Conservation (phyloP, 2,888 invertebrate species). For the Malthinus seriepunctatus region DNA sequence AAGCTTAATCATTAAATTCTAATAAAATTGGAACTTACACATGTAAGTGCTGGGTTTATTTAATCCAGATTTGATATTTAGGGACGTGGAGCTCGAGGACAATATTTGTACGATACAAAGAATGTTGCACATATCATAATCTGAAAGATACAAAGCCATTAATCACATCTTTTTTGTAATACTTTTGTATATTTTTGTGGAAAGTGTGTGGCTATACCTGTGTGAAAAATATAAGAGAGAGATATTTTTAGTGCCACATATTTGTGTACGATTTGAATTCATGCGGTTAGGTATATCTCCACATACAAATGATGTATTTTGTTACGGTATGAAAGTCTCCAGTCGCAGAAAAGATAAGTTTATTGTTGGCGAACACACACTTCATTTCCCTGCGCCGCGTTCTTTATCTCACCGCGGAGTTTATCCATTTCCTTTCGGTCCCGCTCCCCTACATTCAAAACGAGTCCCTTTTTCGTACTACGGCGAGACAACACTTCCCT, state of each 20-base stretch:
- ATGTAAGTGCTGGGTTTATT: too few relatives aligned
- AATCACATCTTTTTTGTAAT: slow-evolving; percentile 40
- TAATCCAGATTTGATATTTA: too few relatives aligned
- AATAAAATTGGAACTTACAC: too few relatives aligned
- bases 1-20: too few relatives aligned
- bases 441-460: slow-evolving; percentile 38
- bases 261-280: slow-evolving; percentile 48
- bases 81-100: too few relatives aligned
- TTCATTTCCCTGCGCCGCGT: slow-evolving; percentile 52
- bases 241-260: slow-evolving; percentile 36
- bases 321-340: slow-evolving; percentile 49
- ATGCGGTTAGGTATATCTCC: slow-evolving; percentile 51
- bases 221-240: slow-evolving; percentile 25
- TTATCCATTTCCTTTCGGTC: slow-evolving; percentile 53
- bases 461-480: slow-evolving; percentile 23
- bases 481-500: slow-evolving; percentile 45
- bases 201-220: slow-evolving; percentile 39
- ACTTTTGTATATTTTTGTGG: slow-evolving; percentile 34
- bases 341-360: slow-evolving; percentile 54
- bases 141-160: slow-evolving; percentile 38
- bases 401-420: slow-evolving; percentile 54
- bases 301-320: slow-evolving; percentile 55
- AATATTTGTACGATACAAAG: too few relatives aligned
- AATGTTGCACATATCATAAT: too few relatives aligned
- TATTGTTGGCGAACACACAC: slow-evolving; percentile 54